These are phyloP conservation scores for Lasius platythorax DNA, from an alignment of 2,888 invertebrate genomes.

Conservation along the genomic window DNA sequence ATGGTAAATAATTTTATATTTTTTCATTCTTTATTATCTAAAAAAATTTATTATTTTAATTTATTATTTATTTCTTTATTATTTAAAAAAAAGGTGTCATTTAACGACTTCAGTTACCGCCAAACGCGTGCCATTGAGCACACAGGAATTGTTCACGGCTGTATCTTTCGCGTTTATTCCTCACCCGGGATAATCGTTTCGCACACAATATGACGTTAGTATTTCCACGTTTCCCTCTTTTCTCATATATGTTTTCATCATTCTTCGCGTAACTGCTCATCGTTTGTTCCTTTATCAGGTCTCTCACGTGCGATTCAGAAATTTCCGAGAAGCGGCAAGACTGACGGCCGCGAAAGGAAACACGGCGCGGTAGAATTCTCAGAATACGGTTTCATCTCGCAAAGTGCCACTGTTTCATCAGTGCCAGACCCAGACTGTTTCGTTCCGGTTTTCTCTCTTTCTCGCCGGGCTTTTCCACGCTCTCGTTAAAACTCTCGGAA, in stretches of 20 bases:
- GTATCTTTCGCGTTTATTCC: neutral
- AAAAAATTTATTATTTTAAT: too few relatives aligned
- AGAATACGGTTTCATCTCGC: conserved; percentile 53
- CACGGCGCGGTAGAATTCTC: conserved; percentile 24
- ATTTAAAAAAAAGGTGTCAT: neutral
- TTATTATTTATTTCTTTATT: too few relatives aligned
- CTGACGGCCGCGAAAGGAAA: conserved; percentile 6
- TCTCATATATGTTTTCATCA: conserved; percentile 18
- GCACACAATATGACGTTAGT: neutral
- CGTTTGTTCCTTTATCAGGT: conserved; percentile 15
- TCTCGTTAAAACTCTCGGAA: neutral
- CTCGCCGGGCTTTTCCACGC: conserved; percentile 3
- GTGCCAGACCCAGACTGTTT: neutral
- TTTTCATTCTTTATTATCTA: too few relatives aligned
- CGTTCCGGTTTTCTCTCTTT: neutral
- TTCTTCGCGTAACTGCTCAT: neutral
- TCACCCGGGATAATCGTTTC: neutral
- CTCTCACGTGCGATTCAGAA: conserved; percentile 35
- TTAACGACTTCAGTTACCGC: neutral
- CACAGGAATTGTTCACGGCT: neutral
- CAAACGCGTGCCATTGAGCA: neutral
- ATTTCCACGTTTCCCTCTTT: neutral
- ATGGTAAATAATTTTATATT: too few relatives aligned
- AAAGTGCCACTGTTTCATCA: conserved; percentile 55
- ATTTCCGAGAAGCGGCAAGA: conserved; percentile 16